Base-by-base conservation (phyloP, 2,113 vertebrate genomes). In the Chrysemys picta region DNA sequence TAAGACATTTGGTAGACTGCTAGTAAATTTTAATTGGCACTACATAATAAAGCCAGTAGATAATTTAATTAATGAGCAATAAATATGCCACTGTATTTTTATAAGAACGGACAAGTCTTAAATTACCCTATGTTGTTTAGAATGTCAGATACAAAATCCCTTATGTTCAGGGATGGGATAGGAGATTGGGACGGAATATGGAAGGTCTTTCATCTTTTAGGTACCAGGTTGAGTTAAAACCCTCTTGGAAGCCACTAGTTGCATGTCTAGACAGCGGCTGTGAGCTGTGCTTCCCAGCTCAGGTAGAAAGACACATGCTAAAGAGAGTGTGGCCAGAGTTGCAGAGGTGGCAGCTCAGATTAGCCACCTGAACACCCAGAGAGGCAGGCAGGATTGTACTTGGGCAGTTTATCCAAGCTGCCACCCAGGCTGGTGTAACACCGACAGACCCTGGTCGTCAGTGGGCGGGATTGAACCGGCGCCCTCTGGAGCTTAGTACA, bases 1-100 rank as follows among this genome's bases (percentile, higher is more conserved):
- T 4, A 65, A 57, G 54, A 79, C 4, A 0, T 29, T 81, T 85
- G 90, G 62, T 83, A 3, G 53, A 35, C 56, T 84, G 19, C 35
- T 83, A 87, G 69, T 54, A 93, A 92, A 93, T 91, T 93, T 88
- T 54, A 93, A 24, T 45, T 54, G 27, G 17, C 5, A 82, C 10
- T 82, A 11, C 35, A 81, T 80, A 88, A 85, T 49, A 84, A 96
- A 92, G 14, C 80, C 0, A 87, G 76, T 80, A 49, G 57, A 54
- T 85, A 90, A 89, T 91, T 84, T 83, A 95, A 85, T 54, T 69
- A 85, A 93, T 94, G 85, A 93, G 5, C 29, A 94, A 83, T 54
- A 84, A 89, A 85, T 3, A 2, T 69, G 31, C 47, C 6, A 8
- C 42, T 45, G 17, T 78, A 57, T 91, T 95, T 95, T 94, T 89